Evolutionary conservation across 2,888 invertebrate species (phyloP).

Genomic region (Phlogophora meticulosa): DNA sequence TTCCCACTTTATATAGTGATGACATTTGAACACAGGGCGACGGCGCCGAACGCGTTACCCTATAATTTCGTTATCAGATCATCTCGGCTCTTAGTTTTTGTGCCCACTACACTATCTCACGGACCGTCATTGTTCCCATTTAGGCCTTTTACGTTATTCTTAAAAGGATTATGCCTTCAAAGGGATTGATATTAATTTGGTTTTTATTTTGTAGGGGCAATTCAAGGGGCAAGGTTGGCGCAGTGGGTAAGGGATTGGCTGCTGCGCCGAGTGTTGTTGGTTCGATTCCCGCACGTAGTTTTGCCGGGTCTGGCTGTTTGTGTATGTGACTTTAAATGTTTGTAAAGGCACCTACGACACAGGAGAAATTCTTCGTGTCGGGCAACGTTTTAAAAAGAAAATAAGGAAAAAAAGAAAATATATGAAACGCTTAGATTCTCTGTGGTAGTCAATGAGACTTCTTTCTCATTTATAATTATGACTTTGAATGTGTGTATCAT

Average conservation of each 20-base stretch:
- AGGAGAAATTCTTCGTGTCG: no score
- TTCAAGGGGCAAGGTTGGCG: no score
- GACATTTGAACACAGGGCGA: conserved; percentile 64
- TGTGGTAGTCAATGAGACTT: no score
- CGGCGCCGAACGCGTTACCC: conserved; percentile 65
- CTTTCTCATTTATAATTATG: no score
- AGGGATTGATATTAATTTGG: conserved; percentile 12
- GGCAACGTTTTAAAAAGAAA: no score
- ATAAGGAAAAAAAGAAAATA: no score
- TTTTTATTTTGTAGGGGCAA: neutral
- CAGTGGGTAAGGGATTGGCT: no score
- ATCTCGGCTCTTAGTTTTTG: conserved; percentile 81
- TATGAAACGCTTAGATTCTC: neutral
- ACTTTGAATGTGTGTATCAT: neutral
- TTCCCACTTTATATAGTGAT: conserved; percentile 60
- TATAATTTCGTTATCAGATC: conserved; percentile 82
- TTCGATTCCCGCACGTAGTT: no score
- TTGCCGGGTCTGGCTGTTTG: no score
- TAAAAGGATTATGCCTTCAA: conserved; percentile 14
- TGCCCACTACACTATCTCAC: conserved; percentile 75
- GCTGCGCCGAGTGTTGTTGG: no score
- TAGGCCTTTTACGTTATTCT: conserved; percentile 58
- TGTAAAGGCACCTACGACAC: no score
- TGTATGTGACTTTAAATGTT: no score
- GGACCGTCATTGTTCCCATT: conserved; percentile 77